A percentile compares a stretch with the other conserved stretches of the same genome.
Conservation (phyloP, 2,797 vertebrate genomes). For the Salarias fasciatus region DNA sequence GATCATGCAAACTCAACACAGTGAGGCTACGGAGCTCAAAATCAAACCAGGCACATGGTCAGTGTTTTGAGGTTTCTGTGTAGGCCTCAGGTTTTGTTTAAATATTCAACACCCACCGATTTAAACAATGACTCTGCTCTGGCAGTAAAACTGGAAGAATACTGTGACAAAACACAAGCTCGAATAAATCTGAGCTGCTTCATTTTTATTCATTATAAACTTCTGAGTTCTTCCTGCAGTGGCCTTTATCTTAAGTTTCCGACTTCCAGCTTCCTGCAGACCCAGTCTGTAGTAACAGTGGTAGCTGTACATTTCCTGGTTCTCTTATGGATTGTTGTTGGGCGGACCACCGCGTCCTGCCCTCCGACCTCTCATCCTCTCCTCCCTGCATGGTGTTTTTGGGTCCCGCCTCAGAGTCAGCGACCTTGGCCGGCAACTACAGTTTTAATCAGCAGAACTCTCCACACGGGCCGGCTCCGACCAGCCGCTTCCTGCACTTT, state of each 20-base stretch:
- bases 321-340: slow-evolving; percentile 41
- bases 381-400: slow-evolving; percentile 54
- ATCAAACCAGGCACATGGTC: too few species aligned
- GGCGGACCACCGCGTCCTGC: slow-evolving; percentile 24
- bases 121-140: too few species aligned
- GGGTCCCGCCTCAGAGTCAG: slow-evolving; percentile 53
- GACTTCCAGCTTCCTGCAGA: slow-evolving; percentile 1
- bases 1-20: too few species aligned
- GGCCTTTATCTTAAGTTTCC: neutral
- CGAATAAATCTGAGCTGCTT: too few species aligned
- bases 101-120: too few species aligned
- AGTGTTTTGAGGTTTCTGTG: too few species aligned
- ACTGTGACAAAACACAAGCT: too few species aligned
- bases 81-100: too few species aligned
- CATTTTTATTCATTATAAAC: neutral
- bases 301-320: slow-evolving; percentile 33
- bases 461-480: slow-evolving; percentile 46
- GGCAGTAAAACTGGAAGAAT: too few species aligned
- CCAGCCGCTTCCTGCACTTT: slow-evolving; percentile 51
- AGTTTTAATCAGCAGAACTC: slow-evolving; percentile 76
- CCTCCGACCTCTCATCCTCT: slow-evolving; percentile 58
- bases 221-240: neutral
- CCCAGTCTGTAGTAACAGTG: slow-evolving; percentile 4
- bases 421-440: slow-evolving; percentile 66
- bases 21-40: too few species aligned